These are phyloP conservation scores for Squalus acanthias DNA, from an alignment of 2,797 vertebrate genomes.

Conservation along the genomic window DNA sequence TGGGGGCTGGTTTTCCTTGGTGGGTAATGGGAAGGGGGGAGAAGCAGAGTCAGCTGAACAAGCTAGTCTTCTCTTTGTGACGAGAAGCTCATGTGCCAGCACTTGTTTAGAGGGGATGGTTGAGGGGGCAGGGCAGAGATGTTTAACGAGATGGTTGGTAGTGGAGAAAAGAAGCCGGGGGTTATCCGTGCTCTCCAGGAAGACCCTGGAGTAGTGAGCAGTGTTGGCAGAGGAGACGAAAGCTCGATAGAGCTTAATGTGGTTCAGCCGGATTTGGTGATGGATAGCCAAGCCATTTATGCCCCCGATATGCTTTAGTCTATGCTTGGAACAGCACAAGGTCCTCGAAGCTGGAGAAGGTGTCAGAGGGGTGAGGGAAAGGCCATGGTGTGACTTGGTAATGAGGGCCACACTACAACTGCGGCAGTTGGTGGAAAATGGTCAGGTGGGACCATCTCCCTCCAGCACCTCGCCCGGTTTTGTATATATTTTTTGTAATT, in stretches of 20 bases:
- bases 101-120: not conserved
- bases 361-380: not conserved
- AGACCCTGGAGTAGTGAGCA: not conserved
- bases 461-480: not conserved
- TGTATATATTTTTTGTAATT: not conserved
- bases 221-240: not conserved
- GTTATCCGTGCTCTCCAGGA: not conserved
- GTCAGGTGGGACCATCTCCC: too few species aligned
- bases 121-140: not conserved
- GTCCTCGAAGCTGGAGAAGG: not conserved
- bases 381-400: not conserved
- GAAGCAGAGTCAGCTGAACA: not conserved
- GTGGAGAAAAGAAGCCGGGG: not conserved
- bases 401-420: not conserved
- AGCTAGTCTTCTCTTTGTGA: not conserved
- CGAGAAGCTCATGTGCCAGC: not conserved
- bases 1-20: not conserved
- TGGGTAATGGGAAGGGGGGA: not conserved
- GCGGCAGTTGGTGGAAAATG: not conserved
- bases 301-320: not conserved
- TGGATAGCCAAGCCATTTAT: not conserved
- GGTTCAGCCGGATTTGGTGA: not conserved
- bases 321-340: not conserved
- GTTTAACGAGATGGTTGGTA: not conserved
- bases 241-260: not conserved